A percentile compares a stretch with the other conserved stretches of the same genome.
phyloP scores from a whole-genome alignment of 2,113 vertebrate species.

The Hemiscyllium ocellatum region DNA sequence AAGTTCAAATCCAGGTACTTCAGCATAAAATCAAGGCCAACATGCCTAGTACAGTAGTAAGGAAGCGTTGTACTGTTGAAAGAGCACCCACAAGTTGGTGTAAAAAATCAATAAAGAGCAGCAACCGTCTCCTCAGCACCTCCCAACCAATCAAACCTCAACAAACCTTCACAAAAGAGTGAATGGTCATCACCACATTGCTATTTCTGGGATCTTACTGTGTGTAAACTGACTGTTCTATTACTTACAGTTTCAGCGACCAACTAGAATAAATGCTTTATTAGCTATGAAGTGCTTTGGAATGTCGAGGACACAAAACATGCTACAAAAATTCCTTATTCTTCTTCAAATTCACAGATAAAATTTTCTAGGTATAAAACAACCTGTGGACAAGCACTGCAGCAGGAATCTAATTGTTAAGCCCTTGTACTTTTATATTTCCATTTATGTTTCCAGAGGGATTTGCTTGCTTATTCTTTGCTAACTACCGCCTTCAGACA shows the following conservation, averaged over 20 bases:
- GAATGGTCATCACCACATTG: neutral
- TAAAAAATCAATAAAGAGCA: neutral
- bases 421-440: no score
- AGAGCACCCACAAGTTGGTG: neutral
- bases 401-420: neutral
- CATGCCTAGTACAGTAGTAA: neutral
- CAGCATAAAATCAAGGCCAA: neutral
- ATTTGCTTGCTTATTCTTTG: neutral
- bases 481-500: conserved; percentile 19
- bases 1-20: neutral
- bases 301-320: neutral
- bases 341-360: neutral
- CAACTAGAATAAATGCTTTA: neutral
- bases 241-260: neutral
- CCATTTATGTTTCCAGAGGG: neutral
- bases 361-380: neutral
- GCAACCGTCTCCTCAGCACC: neutral
- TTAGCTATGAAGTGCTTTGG: neutral
- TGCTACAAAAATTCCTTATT: neutral
- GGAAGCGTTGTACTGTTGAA: neutral
- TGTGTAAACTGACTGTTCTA: neutral
- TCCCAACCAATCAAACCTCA: neutral
- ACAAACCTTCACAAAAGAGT: neutral
- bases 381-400: neutral
- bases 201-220: neutral